Base-by-base conservation (phyloP, 2,797 vertebrate genomes). In the Cyclura pinguis region DNA sequence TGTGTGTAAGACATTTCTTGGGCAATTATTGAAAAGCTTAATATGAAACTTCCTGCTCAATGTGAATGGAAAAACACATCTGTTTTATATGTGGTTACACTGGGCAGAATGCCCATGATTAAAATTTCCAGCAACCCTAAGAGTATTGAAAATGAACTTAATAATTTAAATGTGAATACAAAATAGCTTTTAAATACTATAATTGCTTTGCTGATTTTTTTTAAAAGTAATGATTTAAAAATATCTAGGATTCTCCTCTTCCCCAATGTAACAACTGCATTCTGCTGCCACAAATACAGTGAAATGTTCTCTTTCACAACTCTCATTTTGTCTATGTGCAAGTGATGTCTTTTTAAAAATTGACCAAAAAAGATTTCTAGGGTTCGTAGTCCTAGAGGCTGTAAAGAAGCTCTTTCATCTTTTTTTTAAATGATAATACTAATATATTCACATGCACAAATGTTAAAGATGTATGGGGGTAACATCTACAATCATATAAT, bases 21-120 rank as follows among this genome's bases (percentile, higher is more conserved):
- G 96, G 90, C 95, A 96, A 92, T 97, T 96, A 96, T 90, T 95
- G 93, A 96, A 94, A 96, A 95, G 93, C 94, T 96, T 97, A 97
- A 95, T 96, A 95, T 95, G 97, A 96, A 96, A 96, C 96, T 96
- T 97, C 96, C 96, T 96, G 94, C 93, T 94, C 90, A 72, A 91
- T 88, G 88, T 93, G 95, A 96, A 95, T 96, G 96, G 97, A 97
- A 97, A 97, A 96, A 94, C 94, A 96, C 96, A 95, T 97, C 96
- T 97, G 97, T 91, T 97, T 97, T 96, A 95, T 96, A 95, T 96
- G 96, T 96, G 96, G 95, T 96, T 96, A 95, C 92, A 88, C 88
- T 96, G 96, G 96, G 96, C 97, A 96, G 88, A 89, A 92, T 96
- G 96, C 97, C 97, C 91, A 0, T 91, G 85, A 90, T 95, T 96